phyloP scores from a whole-genome alignment of 1,140 invertebrate species.

The Chironomus tepperi region DNA sequence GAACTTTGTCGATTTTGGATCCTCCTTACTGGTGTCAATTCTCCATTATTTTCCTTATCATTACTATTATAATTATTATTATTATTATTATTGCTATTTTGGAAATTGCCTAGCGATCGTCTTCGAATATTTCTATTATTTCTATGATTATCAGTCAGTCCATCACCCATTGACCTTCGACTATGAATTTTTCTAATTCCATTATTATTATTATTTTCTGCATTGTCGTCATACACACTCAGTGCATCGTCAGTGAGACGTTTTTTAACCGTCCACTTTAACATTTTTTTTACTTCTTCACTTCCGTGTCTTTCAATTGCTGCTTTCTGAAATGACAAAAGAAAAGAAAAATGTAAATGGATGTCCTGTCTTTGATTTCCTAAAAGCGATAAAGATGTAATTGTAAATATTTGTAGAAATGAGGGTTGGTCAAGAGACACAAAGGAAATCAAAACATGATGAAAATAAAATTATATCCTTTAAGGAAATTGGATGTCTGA shows the following conservation, averaged over 20 bases:
- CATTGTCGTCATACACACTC: too few species aligned
- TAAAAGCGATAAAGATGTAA: background rate
- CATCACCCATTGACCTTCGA: background rate
- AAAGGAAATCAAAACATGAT: background rate
- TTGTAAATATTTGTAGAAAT: background rate
- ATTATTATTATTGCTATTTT: background rate
- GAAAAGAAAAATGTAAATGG: background rate
- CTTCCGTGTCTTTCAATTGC: background rate
- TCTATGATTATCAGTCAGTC: background rate
- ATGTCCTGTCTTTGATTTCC: constrained; percentile 12
- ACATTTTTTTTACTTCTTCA: background rate
- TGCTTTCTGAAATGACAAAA: background rate
- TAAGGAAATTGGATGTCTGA: background rate
- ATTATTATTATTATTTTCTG: background rate
- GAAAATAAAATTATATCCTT: background rate
- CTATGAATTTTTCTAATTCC: constrained; percentile 10
- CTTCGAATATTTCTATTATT: background rate
- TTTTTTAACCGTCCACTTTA: constrained; percentile 21
- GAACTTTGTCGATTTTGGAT: background rate
- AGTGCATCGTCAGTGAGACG: background rate
- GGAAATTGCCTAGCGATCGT: background rate
- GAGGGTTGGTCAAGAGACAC: background rate
- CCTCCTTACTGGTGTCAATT: background rate
- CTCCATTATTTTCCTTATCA: background rate
- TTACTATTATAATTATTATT: background rate